Percentiles rank a stretch among this genome's conserved stretches.
These are phyloP conservation scores for Tolmerus cingulatus DNA, from an alignment of 2,888 invertebrate genomes.

Conservation along the genomic window DNA sequence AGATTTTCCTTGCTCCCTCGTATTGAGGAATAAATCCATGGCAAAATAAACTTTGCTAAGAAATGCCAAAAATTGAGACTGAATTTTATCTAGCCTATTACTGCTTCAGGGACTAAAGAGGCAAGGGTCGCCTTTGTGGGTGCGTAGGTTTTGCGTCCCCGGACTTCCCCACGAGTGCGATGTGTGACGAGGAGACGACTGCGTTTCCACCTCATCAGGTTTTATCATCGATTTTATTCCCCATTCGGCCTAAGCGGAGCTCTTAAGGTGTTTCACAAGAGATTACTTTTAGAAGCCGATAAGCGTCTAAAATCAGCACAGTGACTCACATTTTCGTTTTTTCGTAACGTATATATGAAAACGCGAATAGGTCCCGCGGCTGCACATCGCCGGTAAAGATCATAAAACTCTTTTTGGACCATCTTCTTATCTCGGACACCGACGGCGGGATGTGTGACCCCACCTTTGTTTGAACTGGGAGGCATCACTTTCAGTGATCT, in stretches of 20 bases:
- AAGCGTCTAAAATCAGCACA: background rate
- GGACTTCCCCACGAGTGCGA: background rate
- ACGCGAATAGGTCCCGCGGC: background rate
- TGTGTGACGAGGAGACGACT: background rate
- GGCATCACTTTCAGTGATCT: background rate
- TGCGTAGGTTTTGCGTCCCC: background rate
- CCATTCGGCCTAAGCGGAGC: background rate
- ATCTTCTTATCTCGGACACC: background rate
- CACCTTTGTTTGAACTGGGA: conserved; percentile 2
- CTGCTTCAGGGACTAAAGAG: background rate
- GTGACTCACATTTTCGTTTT: background rate
- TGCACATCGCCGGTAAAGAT: background rate
- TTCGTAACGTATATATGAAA: background rate
- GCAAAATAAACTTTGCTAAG: background rate
- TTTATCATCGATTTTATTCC: conserved; percentile 28
- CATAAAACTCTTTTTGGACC: background rate
- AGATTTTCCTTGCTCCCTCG: background rate
- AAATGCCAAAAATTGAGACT: background rate
- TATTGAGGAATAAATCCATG: background rate
- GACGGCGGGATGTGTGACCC: background rate
- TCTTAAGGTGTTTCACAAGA: conserved; percentile 22
- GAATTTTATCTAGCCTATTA: background rate
- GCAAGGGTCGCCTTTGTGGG: background rate
- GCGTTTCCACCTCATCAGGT: conserved; percentile 21
- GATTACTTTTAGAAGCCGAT: conserved; percentile 11